Conservation (phyloP, 2,888 invertebrate species). For the Lypha dubia region DNA sequence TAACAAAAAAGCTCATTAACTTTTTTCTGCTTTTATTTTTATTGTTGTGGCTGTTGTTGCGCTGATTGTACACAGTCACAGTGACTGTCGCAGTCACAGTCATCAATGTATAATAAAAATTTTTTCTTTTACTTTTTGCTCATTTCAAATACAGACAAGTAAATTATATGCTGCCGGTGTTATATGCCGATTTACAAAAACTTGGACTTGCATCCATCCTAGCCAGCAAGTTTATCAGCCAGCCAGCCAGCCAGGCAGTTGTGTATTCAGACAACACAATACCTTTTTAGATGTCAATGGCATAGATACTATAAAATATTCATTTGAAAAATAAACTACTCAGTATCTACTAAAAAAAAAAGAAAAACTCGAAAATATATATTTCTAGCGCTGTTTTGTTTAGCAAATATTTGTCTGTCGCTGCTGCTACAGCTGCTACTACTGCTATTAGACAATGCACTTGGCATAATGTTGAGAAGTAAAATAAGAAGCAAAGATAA, state of each 20-base stretch:
- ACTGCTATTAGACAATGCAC: slow-evolving; percentile 53
- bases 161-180: slow-evolving; percentile 61
- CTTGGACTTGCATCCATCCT: slow-evolving; percentile 46
- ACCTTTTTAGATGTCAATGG: slow-evolving; percentile 70
- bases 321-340: slow-evolving; percentile 36
- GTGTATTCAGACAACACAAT: slow-evolving; percentile 36
- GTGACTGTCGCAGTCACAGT: slow-evolving; percentile 62
- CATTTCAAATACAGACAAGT: slow-evolving; percentile 59
- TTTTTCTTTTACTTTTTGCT: slow-evolving; percentile 21
- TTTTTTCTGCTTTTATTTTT: slow-evolving; percentile 43
- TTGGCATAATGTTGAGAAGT: slow-evolving; percentile 48
- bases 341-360: background rate
- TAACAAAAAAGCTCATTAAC: slow-evolving; percentile 62
- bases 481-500: too few relatives aligned
- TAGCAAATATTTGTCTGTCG: slow-evolving; percentile 60
- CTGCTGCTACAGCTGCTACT: slow-evolving; percentile 34
- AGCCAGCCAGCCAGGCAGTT: slow-evolving; percentile 24
- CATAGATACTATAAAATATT: slow-evolving; percentile 67
- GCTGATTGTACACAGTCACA: too few relatives aligned
- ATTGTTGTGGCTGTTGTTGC: slow-evolving; percentile 51
- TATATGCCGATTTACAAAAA: slow-evolving; percentile 9
- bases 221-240: slow-evolving; percentile 18
- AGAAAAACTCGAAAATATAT: slow-evolving; percentile 43
- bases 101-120: slow-evolving; percentile 37
- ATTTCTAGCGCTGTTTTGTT: slow-evolving; percentile 56